phyloP scores from a whole-genome alignment of 2,888 invertebrate species.

The Iselma pallidipennis region DNA sequence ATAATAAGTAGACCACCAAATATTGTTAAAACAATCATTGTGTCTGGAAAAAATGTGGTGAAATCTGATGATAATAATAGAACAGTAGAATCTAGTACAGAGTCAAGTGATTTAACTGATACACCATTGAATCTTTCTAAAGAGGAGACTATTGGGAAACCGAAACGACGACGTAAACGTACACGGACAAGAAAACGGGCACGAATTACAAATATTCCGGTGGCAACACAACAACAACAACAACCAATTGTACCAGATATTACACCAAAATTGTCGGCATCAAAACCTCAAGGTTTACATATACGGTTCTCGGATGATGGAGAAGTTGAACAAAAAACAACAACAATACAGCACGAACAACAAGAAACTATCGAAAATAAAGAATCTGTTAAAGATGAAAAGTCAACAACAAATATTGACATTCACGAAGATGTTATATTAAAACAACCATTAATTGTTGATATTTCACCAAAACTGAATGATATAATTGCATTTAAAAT shows the following conservation, averaged over 20 bases:
- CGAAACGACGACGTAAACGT: not conserved
- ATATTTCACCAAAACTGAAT: not conserved
- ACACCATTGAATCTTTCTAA: not conserved
- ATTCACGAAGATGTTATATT: not conserved
- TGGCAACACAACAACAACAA: not conserved
- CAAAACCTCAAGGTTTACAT: not conserved
- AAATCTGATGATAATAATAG: not conserved
- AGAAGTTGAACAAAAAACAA: not conserved
- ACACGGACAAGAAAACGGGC: not conserved
- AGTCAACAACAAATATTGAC: not conserved
- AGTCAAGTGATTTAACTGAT: not conserved
- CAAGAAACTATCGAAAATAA: not conserved
- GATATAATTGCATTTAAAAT: not conserved
- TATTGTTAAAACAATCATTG: not conserved
- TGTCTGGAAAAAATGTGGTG: not conserved
- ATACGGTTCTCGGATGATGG: not conserved
- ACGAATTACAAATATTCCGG: not conserved
- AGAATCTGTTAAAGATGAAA: not conserved
- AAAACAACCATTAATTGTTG: not conserved
- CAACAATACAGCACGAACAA: not conserved
- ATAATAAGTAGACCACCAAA: not conserved
- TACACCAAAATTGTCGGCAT: not conserved
- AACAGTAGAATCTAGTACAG: not conserved
- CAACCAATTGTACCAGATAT: not conserved
- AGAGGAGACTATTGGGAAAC: not conserved